Base-by-base conservation (phyloP, 2,888 invertebrate species). In the Octonoba sinensis region DNA sequence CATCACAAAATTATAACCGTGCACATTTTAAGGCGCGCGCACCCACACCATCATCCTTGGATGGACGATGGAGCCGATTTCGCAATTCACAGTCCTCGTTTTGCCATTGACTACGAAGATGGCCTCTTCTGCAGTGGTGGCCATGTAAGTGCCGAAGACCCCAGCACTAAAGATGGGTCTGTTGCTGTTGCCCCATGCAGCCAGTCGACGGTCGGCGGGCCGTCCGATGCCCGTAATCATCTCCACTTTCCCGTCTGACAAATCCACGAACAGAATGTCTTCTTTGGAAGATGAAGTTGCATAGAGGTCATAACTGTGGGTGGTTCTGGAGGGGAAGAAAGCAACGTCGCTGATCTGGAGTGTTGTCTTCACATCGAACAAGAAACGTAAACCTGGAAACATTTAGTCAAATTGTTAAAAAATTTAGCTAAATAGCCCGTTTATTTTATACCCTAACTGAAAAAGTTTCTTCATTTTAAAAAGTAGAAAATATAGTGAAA, bases 311-410 rank as follows among this genome's bases (percentile, higher is more conserved):
- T 93, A 93, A 78, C 93, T 93, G 86, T 93, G 92, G 20, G 92
- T 92, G 1, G 91, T 91, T 86, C 92, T 91, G 69, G 93, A 93
- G 1, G 93, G 92, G 88, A 92, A 93, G 88, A 93, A 93, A 2
- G 93, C 91, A 66, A 93, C 91, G 86, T 92, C 93, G 86, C 93
- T 93, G 85, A 93, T 91, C 87, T 92, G 92, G 83, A 93, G 88
- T 8, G 92, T 93, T 13, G 93, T 93, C 88, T 93, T 93, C 70
- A 93, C 93, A 86, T 93, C 93, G 88, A 93, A 93, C 51, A 91
- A 90, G 86, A 93, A 93, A 85, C 91, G 90, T 79, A 93, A 88
- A 65, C 93, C 93, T 88, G 84, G 6, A 15, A 54, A 44, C 59
- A 70, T n/a, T 62, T 69, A 62, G 74, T 47, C 62, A 47, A 60